A percentile compares a stretch with the other conserved stretches of the same genome.
Conservation (phyloP, 2,888 invertebrate species). For the Morpho helenor region DNA sequence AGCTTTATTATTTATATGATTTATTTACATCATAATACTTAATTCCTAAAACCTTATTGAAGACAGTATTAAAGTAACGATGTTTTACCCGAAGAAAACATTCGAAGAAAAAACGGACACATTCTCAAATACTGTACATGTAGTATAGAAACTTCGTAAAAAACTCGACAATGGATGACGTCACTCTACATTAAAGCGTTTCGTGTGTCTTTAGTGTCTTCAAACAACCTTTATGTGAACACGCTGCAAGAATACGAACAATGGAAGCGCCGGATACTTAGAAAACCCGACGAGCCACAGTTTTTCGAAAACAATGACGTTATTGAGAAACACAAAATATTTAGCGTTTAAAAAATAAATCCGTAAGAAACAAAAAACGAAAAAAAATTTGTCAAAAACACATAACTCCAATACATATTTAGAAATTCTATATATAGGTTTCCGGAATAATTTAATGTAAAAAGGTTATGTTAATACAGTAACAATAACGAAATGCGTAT, state of each 20-base stretch:
- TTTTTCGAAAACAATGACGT: constrained; percentile 23
- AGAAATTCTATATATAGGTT: no score
- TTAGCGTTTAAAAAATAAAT: background rate
- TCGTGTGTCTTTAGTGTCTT: constrained; percentile 22
- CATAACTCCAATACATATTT: no score
- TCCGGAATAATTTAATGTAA: no score
- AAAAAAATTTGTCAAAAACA: background rate
- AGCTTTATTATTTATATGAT: no score
- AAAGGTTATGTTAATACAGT: no score
- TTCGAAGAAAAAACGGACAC: background rate
- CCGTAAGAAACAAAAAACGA: background rate
- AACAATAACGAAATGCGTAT: no score
- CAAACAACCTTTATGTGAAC: constrained; percentile 23
- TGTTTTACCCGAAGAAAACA: no score
- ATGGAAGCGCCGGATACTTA: constrained; percentile 24
- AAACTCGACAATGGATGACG: constrained; percentile 24
- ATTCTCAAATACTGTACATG: background rate
- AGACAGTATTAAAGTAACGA: background rate
- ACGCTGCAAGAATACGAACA: constrained; percentile 29
- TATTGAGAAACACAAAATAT: constrained; percentile 13
- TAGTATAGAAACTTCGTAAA: constrained; percentile 6
- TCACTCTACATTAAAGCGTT: constrained; percentile 19
- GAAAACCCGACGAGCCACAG: constrained; percentile 24
- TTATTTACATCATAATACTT: no score
- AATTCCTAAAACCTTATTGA: background rate